phyloP scores from a whole-genome alignment of 2,888 invertebrate species.

The Merodon equestris region DNA sequence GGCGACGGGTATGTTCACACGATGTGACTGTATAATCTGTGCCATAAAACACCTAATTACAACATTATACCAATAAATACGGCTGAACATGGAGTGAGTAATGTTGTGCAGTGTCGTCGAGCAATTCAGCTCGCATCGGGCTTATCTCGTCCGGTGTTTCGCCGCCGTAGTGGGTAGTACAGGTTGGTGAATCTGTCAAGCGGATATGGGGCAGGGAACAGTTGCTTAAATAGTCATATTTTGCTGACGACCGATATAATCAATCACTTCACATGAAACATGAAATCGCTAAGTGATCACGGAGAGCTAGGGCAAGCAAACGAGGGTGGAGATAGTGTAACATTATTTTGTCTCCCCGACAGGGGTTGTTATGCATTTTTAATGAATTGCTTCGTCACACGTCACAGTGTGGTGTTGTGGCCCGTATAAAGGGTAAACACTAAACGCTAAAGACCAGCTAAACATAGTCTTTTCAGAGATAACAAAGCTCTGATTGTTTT shows the following conservation, averaged over 20 bases:
- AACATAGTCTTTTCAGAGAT: conserved; percentile 64
- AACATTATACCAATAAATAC: conserved; percentile 68
- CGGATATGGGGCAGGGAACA: conserved; percentile 28
- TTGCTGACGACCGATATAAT: conserved; percentile 49
- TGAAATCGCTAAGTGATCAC: conserved; percentile 47
- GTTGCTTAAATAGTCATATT: conserved; percentile 4
- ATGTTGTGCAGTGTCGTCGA: conserved; percentile 29
- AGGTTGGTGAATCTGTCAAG: conserved; percentile 59
- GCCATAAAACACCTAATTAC: conserved; percentile 69
- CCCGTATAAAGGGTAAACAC: conserved; percentile 62
- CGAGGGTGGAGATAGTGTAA: conserved; percentile 30
- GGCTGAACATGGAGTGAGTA: conserved; percentile 35
- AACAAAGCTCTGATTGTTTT: conserved; percentile 65
- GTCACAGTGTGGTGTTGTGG: conserved; percentile 70
- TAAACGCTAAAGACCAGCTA: conserved; percentile 69
- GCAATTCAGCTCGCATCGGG: conserved; percentile 30
- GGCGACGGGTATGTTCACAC: conserved; percentile 61
- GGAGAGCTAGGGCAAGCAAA: conserved; percentile 36
- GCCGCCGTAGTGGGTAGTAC: conserved; percentile 3
- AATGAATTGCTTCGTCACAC: conserved; percentile 78
- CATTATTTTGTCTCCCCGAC: conserved; percentile 33
- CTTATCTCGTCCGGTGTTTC: conserved; percentile 13
- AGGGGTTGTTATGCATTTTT: conserved; percentile 77
- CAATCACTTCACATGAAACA: conserved; percentile 67
- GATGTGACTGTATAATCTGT: conserved; percentile 68